A percentile compares a stretch with the other conserved stretches of the same genome.
Conservation (phyloP, 2,113 vertebrate species). For the Lepisosteus osseus region DNA sequence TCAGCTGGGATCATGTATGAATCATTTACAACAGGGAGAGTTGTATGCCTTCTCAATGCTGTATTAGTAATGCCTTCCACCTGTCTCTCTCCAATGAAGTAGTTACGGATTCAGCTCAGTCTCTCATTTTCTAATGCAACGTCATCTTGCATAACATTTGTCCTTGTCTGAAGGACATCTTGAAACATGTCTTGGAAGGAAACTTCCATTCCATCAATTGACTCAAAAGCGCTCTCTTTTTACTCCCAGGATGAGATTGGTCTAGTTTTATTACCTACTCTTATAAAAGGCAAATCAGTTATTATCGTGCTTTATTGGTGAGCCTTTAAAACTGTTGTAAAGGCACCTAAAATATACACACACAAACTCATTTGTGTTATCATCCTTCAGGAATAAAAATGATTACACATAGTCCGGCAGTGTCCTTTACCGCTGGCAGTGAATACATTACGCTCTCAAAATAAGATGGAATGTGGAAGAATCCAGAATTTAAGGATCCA, state of each 20-base stretch:
- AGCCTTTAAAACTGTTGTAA: not conserved
- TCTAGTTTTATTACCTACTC: not conserved
- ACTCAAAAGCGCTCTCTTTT: not conserved
- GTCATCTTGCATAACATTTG: not conserved
- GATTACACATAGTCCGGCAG: not conserved
- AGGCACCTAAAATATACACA: not conserved
- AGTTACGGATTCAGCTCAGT: not conserved
- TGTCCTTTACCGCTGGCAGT: not conserved
- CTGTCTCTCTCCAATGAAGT: not conserved
- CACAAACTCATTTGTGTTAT: not conserved
- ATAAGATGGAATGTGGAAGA: not conserved
- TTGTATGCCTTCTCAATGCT: not conserved
- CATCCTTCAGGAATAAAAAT: not conserved
- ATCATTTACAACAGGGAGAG: not conserved
- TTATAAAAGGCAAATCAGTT: not conserved
- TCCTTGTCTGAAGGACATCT: not conserved
- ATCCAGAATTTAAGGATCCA: not conserved
- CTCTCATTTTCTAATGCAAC: not conserved
- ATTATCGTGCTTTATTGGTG: not conserved
- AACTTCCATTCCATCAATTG: not conserved
- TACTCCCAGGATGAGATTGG: not conserved
- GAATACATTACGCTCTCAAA: not conserved
- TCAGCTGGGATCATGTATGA: not conserved
- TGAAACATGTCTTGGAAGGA: not conserved
- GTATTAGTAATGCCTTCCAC: not conserved